Base-by-base conservation (phyloP, 2,888 invertebrate genomes). In the Sussaba pulchella region DNA sequence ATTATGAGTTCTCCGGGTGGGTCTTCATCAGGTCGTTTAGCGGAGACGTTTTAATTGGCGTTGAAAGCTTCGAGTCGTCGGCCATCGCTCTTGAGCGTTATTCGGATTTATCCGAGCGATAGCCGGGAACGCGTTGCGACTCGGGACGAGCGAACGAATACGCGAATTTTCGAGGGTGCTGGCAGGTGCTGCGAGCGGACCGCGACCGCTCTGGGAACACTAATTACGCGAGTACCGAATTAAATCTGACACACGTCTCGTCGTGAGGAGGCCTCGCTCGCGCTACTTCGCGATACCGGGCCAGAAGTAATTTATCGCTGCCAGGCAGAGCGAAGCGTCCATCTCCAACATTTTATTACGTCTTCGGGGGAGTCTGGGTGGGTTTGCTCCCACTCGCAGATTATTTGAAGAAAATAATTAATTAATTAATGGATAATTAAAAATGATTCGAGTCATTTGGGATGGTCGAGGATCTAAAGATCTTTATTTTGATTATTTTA, bases 111-210 rank as follows among this genome's bases (percentile, higher is more conserved):
- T 89, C 85, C 80, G 76, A 64, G 81, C 76, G 85, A 85, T 84
- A 72, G 54, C 52, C 57, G 39, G 21, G 54, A 26, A 54, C 45
- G 71, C 39, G 41, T 21, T 59, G 26, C 36, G 66, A 47, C 21
- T 24, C 31, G 63, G 75, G 78, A 75, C 70, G 80, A 50, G 61
- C n/a, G 12, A 41, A 54, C 54, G 76, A 59, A 36, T 4, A 36
- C 9, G 9, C 52, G 81, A 81, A 85, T 82, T 83, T 84, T 74
- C 70, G 84, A 76, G 83, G n/a, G n/a, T n/a, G n/a, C n/a, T 73
- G 88, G 85, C 92, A 92, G 92, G 92, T 92, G 92, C 91, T 89
- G 89, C 89, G 91, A 91, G 78, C 88, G 73, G 87, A 92, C 90
- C 92, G 91, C 87, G 84, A 91, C 91, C 89, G 88, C 86, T 79